Evolutionary conservation across 2,888 invertebrate genomes (phyloP).

Genomic region (Mesorhabditis belari): DNA sequence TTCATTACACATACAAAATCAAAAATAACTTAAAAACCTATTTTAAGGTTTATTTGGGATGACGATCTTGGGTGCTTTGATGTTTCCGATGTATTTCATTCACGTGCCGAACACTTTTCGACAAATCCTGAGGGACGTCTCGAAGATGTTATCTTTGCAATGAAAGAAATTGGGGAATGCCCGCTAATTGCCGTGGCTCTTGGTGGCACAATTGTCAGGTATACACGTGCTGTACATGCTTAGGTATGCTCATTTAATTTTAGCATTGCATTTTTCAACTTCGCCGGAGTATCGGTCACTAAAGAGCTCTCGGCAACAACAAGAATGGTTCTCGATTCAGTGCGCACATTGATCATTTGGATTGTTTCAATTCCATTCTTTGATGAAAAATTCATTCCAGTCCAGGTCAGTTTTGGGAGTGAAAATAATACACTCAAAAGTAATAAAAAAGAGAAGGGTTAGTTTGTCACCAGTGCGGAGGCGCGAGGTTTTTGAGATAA

Average conservation of each 20-base stretch:
- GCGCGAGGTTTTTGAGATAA: neutral
- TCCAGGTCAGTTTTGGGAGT: slow-evolving; percentile 51
- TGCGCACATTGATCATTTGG: slow-evolving; percentile 88
- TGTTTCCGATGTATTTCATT: slow-evolving; percentile 74
- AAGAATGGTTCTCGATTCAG: slow-evolving; percentile 78
- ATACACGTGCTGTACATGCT: neutral
- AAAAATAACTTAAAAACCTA: neutral
- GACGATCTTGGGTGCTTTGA: slow-evolving; percentile 56
- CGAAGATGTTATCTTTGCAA: slow-evolving; percentile 78
- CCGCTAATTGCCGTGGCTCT: slow-evolving; percentile 65
- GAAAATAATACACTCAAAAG: neutral
- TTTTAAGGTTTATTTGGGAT: slow-evolving; percentile 37
- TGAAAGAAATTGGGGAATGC: slow-evolving; percentile 72
- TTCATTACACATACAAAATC: too few relatives aligned
- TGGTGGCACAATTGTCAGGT: slow-evolving; percentile 59
- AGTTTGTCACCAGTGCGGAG: neutral
- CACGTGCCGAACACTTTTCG: slow-evolving; percentile 71
- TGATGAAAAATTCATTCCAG: slow-evolving; percentile 68
- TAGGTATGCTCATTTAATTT: slow-evolving; percentile 53
- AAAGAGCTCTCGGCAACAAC: slow-evolving; percentile 88
- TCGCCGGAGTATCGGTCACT: slow-evolving; percentile 81
- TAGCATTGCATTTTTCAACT: slow-evolving; percentile 87
- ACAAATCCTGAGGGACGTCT: slow-evolving; percentile 62
- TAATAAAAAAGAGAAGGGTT: neutral
- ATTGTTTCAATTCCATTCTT: slow-evolving; percentile 67